Evolutionary conservation across 2,888 invertebrate genomes (phyloP), one percentile per base, ranked within the genome.

Genomic region (Loripinus fragilis): DNA sequence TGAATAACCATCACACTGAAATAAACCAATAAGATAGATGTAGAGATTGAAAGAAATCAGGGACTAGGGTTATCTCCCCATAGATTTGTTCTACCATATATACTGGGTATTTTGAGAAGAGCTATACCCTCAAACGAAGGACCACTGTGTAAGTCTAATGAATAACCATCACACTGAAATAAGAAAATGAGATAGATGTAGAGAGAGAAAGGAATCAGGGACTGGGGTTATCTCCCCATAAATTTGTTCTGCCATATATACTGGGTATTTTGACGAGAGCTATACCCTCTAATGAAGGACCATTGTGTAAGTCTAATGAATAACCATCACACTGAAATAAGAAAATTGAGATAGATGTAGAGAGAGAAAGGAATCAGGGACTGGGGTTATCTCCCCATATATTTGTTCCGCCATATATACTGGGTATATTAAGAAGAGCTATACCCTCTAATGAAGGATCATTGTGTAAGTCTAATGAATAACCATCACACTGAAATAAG

Each of bases 241-340:
- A 95, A 94, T 98, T 98, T 83, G 98, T 98, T 20, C 99, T 99
- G 2, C 99, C 99, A 92, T 99, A 98, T 2, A 98, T 98, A 93
- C 97, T 98, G 20, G 98, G 98, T 94, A 99, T 99, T 95, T 99
- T 99, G 71, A 99, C 95, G 74, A 99, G 94, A 10, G 98, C 98
- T 75, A 99, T 97, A 2, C 99, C 99, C 94, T 99, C 99, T 35
- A 99, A 95, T 8, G 98, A 96, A 0, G 97, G 96, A 0, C 98
- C 98, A 91, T 97, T 98, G 75, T 96, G 96, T 91, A 99, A 95
- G 93, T 99, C 98, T 89, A 99, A 94, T 0, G 98, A 96, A 20
- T 96, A 96, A 0, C 98, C 98, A 93, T 99, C 98, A 93, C 98
- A 98, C 98, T 98, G 94, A 2, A 94, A 81, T 38, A 38, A n/a